These are phyloP conservation scores for Camponotus fellah DNA, from an alignment of 2,888 invertebrate genomes.

Conservation along the genomic window DNA sequence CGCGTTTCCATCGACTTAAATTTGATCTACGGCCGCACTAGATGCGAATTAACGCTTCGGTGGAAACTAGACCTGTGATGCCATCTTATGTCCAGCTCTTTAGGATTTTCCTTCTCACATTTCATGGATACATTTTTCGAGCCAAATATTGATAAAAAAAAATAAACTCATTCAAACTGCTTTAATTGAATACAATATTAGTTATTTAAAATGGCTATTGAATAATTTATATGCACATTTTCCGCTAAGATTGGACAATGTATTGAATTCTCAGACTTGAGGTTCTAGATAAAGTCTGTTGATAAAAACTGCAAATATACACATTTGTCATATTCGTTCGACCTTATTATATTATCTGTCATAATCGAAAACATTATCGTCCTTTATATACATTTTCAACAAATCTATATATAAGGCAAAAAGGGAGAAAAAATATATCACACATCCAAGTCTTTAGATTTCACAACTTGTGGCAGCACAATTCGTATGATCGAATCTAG, in stretches of 20 bases:
- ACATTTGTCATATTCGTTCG: not conserved
- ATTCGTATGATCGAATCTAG: not conserved
- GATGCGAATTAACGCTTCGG: too few relatives aligned
- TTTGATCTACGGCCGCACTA: too few relatives aligned
- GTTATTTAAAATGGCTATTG: not conserved
- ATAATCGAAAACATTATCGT: not conserved
- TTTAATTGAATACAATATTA: not conserved
- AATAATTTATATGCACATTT: slow-evolving; percentile 8
- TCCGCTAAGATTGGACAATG: not conserved
- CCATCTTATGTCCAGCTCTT: not conserved
- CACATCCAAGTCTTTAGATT: not conserved
- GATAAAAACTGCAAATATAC: not conserved
- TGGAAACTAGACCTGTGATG: not conserved
- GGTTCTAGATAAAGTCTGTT: not conserved
- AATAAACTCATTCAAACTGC: not conserved
- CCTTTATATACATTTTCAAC: not conserved
- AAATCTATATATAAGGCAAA: not conserved
- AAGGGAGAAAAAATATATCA: not conserved
- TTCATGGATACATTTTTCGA: not conserved
- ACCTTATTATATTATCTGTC: not conserved
- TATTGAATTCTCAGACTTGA: not conserved
- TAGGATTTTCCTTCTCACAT: not conserved
- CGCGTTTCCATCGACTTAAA: too few relatives aligned
- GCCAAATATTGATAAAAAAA: not conserved
- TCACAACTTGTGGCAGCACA: slow-evolving; percentile 11